These are phyloP conservation scores for Mesocentrotus franciscanus DNA, from an alignment of 53 echinoderm and acorn worm species.

Conservation along the genomic window DNA sequence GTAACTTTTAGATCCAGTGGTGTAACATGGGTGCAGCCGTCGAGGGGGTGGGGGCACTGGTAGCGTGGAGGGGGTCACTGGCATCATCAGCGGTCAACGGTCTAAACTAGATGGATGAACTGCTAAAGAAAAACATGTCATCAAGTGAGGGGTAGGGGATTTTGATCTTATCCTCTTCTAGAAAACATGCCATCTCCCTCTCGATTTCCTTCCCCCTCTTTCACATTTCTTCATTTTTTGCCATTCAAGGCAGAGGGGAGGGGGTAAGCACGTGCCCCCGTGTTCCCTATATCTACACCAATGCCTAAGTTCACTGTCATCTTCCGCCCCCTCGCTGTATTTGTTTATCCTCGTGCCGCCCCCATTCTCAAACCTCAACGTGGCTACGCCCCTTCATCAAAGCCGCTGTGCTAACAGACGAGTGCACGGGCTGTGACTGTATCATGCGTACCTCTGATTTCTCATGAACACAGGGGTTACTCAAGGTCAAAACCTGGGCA, in stretches of 20 bases:
- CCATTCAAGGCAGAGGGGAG: background rate
- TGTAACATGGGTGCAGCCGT: background rate
- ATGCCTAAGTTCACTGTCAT: background rate
- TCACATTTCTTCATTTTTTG: no score
- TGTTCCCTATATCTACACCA: background rate
- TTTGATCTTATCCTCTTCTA: no score
- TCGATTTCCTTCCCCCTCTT: no score
- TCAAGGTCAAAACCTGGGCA: slow-evolving; percentile 12
- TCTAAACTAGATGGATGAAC: no score
- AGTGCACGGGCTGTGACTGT: slow-evolving; percentile 33
- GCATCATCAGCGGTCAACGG: no score
- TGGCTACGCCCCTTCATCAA: slow-evolving; percentile 33
- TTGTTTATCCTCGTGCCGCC: background rate
- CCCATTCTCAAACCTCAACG: slow-evolving; percentile 26
- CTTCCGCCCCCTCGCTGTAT: background rate
- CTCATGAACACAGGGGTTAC: slow-evolving; percentile 36
- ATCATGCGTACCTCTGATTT: background rate
- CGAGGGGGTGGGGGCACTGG: background rate
- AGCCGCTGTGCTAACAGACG: background rate
- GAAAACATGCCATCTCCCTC: no score
- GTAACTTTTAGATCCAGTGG: no score
- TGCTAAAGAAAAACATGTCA: no score
- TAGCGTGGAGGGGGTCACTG: no score
- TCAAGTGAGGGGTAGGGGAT: no score
- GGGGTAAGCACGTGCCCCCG: background rate